Conservation (phyloP, 2,797 vertebrate species). For the Oreortyx pictus region DNA sequence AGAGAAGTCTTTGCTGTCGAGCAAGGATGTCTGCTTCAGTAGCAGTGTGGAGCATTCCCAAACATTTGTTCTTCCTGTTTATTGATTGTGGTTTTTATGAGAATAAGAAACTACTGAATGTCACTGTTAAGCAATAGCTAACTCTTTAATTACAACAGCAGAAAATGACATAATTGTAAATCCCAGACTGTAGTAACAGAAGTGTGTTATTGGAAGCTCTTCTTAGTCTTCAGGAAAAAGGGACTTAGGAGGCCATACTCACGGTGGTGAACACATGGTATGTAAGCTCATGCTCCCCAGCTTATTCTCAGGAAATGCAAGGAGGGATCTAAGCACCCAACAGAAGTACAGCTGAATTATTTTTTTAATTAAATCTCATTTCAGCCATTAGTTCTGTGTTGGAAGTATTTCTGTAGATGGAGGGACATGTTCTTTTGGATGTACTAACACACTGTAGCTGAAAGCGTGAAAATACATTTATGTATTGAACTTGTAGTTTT, state of each 20-base stretch:
- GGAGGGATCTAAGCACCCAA: background rate
- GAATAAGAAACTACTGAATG: background rate
- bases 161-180: background rate
- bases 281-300: background rate
- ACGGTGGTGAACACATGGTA: background rate
- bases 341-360: background rate
- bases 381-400: background rate
- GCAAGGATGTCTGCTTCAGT: background rate
- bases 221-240: background rate
- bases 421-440: background rate
- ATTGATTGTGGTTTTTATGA: background rate
- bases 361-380: background rate
- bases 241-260: fast-evolving
- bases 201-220: background rate
- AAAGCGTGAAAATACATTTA: background rate
- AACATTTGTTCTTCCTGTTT: background rate
- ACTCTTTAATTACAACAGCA: background rate
- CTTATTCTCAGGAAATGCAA: background rate
- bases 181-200: background rate
- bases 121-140: background rate
- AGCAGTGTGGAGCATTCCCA: background rate
- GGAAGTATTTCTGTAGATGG: background rate
- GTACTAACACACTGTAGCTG: background rate
- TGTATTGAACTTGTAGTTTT: background rate
- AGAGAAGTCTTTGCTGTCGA: background rate